phyloP scores from a whole-genome alignment of 2,888 invertebrate genomes.

The Stenotaenia linearis region DNA sequence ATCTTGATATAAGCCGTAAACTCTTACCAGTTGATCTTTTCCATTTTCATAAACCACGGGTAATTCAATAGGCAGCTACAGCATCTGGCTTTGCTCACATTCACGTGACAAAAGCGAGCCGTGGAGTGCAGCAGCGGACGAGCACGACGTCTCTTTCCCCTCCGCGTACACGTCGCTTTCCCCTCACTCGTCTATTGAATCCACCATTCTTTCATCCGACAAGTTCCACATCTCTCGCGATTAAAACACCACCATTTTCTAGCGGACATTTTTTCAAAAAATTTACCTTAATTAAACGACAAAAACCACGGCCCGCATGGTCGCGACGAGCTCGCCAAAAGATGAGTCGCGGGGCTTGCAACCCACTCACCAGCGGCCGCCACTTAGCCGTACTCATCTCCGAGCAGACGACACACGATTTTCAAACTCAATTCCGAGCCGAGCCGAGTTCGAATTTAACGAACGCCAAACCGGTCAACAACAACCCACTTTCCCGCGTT shows the following conservation, averaged over 20 bases:
- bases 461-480: background rate
- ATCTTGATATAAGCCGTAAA: constrained; percentile 26
- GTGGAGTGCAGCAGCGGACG: constrained; percentile 22
- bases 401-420: background rate
- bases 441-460: background rate
- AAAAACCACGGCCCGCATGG: constrained; percentile 9
- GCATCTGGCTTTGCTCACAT: constrained; percentile 31
- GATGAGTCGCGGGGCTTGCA: constrained; percentile 19
- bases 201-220: background rate
- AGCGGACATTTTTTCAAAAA: background rate
- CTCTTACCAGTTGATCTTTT: constrained; percentile 31
- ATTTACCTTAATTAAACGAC: background rate
- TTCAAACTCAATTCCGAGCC: background rate
- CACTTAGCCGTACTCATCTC: constrained; percentile 7
- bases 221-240: background rate
- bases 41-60: constrained; percentile 16
- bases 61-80: constrained; percentile 31
- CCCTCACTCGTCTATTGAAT: background rate
- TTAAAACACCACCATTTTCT: background rate
- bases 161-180: background rate
- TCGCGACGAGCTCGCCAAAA: constrained; percentile 6
- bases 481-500: background rate
- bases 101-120: constrained; percentile 26
- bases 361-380: constrained; percentile 26
- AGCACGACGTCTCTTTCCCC: constrained; percentile 24